Percentiles rank a stretch among this genome's conserved stretches.
Evolutionary conservation across 2,888 invertebrate genomes (phyloP).

Genomic region (Lasioglossum vierecki): DNA sequence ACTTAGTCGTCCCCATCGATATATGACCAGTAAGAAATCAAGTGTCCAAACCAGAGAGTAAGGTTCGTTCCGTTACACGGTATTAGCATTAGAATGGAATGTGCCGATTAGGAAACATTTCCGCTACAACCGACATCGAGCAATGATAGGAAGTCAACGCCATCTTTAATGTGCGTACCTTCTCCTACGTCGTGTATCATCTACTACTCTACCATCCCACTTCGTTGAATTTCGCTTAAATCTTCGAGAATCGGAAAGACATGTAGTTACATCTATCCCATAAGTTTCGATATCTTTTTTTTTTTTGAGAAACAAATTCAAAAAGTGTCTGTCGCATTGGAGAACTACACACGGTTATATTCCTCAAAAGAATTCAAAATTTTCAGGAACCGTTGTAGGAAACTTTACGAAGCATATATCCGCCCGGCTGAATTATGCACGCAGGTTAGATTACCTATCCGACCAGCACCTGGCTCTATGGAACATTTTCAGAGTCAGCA

Average conservation of each 20-base stretch:
- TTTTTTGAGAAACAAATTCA: constrained; percentile 17
- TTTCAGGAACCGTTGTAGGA: constrained; percentile 20
- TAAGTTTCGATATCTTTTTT: constrained; percentile 37
- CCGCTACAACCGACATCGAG: constrained; percentile 54
- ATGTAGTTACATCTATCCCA: constrained; percentile 22
- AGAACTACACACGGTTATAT: constrained; percentile 21
- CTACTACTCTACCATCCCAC: constrained; percentile 27
- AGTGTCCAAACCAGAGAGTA: constrained; percentile 35
- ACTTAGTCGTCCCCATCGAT: constrained; percentile 26
- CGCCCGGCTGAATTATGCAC: not conserved
- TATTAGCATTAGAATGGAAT: constrained; percentile 66
- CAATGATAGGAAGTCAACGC: constrained; percentile 50
- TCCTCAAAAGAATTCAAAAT: constrained; percentile 27
- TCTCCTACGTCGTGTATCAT: constrained; percentile 30
- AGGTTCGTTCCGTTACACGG: constrained; percentile 29
- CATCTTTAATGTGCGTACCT: constrained; percentile 60
- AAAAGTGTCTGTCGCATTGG: constrained; percentile 8
- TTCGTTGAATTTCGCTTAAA: constrained; percentile 44
- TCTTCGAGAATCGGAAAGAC: constrained; percentile 39
- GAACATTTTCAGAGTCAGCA: not conserved
- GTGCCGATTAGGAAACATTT: constrained; percentile 65
- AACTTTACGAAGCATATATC: not conserved
- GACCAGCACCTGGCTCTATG: not conserved
- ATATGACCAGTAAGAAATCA: constrained; percentile 30
- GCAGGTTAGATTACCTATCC: not conserved